A percentile compares a stretch with the other conserved stretches of the same genome.
Evolutionary conservation across 1,140 invertebrate genomes (phyloP).

Genomic region (Drosophila sucinea): DNA sequence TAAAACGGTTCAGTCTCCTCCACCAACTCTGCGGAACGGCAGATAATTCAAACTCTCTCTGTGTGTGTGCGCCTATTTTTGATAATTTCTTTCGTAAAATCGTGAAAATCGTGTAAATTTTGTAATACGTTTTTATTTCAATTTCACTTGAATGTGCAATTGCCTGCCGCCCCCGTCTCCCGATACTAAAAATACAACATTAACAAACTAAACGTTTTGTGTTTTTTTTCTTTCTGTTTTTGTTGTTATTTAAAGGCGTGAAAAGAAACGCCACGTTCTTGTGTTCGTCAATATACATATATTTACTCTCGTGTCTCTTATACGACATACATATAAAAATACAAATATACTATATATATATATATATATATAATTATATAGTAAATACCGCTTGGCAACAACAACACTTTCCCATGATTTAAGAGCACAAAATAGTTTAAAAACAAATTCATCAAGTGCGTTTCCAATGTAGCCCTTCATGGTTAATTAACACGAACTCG

Average conservation of each 20-base stretch:
- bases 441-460: conserved; percentile 32
- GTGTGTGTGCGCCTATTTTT: conserved; percentile 6
- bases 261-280: conserved; percentile 68
- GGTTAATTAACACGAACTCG: conserved; percentile 75
- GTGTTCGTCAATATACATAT: conserved; percentile 38
- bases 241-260: conserved; percentile 1
- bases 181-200: conserved; percentile 64
- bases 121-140: conserved; percentile 40
- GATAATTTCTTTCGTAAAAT: conserved; percentile 17
- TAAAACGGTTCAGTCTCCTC: conserved; percentile 47
- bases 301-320: conserved; percentile 10
- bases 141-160: conserved; percentile 71
- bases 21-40: conserved; percentile 32
- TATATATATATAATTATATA: conserved; percentile 46
- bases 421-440: conserved; percentile 8
- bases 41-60: conserved; percentile 28
- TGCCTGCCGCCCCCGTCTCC: not conserved
- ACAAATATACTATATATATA: conserved; percentile 29
- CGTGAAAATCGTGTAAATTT: conserved; percentile 33
- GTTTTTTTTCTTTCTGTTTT: conserved; percentile 15
- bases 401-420: conserved; percentile 13
- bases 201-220: conserved; percentile 24
- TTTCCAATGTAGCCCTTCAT: conserved; percentile 79
- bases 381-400: conserved; percentile 43
- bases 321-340: conserved; percentile 49